Conservation (phyloP, 1,140 invertebrate genomes). For the Procambarus virginalis region DNA sequence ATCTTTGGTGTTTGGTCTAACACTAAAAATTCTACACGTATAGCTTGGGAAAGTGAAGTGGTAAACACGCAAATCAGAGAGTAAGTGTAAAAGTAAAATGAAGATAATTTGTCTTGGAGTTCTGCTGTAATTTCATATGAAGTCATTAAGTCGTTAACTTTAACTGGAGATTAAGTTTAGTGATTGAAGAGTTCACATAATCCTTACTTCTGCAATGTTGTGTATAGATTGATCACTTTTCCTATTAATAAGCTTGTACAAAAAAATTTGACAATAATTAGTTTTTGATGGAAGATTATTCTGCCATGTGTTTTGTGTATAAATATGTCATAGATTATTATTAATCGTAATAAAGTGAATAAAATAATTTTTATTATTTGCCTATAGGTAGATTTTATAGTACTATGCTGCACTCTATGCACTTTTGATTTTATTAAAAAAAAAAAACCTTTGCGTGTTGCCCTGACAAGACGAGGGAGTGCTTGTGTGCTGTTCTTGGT, state of each 20-base stretch:
- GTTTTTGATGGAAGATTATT: slow-evolving; percentile 42
- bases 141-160: not conserved
- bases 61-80: not conserved
- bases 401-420: too few relatives aligned
- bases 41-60: not conserved
- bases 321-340: slow-evolving; percentile 38
- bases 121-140: not conserved
- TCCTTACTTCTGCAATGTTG: not conserved
- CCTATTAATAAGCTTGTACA: not conserved
- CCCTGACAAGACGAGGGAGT: too few relatives aligned
- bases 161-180: not conserved
- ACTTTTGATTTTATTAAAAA: too few relatives aligned
- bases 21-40: not conserved
- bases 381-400: too few relatives aligned
- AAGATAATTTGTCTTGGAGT: slow-evolving; percentile 5
- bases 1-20: not conserved
- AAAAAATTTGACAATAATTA: slow-evolving; percentile 52
- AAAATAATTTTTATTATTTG: slow-evolving; percentile 7
- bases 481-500: too few relatives aligned
- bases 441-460: too few relatives aligned
- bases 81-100: not conserved
- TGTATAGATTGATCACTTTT: slow-evolving; percentile 10
- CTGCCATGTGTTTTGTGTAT: slow-evolving; percentile 47
- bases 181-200: not conserved
- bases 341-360: slow-evolving; percentile 6